Conservation (phyloP, 2,888 invertebrate genomes). For the Habrosyne pyritoides region DNA sequence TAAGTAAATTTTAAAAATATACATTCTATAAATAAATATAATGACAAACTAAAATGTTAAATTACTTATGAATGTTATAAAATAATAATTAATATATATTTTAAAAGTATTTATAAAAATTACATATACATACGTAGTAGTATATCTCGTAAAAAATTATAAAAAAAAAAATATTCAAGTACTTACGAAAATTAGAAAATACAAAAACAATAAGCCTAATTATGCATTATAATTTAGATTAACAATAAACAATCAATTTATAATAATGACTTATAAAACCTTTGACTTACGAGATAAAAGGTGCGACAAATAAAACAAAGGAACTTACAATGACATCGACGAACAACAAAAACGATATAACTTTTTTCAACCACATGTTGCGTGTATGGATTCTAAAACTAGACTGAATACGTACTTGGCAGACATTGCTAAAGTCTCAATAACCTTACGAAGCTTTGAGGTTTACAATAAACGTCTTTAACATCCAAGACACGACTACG, state of each 20-base stretch:
- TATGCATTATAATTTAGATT: too few species aligned
- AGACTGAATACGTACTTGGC: slow-evolving; percentile 7
- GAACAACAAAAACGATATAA: slow-evolving; percentile 9
- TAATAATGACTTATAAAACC: not conserved
- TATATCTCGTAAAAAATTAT: too few species aligned
- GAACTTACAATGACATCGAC: slow-evolving; percentile 21
- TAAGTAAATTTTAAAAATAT: too few species aligned
- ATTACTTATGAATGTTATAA: too few species aligned
- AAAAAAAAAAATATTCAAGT: slow-evolving; percentile 20
- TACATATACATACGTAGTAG: too few species aligned
- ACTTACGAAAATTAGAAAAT: too few species aligned
- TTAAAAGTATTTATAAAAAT: too few species aligned
- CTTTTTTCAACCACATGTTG: slow-evolving; percentile 19
- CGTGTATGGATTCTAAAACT: slow-evolving; percentile 7
- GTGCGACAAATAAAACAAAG: slow-evolving; percentile 12
- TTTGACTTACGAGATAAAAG: not conserved
- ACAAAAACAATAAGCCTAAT: too few species aligned
- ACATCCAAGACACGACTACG: not conserved
- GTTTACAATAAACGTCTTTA: slow-evolving; percentile 12
- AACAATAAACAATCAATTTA: not conserved
- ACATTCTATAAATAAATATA: too few species aligned
- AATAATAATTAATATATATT: too few species aligned
- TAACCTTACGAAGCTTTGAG: slow-evolving; percentile 13
- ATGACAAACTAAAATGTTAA: too few species aligned
- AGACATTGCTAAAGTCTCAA: slow-evolving; percentile 3